Base-by-base conservation (phyloP, 1,140 invertebrate genomes). In the Drosophila carrolli region DNA sequence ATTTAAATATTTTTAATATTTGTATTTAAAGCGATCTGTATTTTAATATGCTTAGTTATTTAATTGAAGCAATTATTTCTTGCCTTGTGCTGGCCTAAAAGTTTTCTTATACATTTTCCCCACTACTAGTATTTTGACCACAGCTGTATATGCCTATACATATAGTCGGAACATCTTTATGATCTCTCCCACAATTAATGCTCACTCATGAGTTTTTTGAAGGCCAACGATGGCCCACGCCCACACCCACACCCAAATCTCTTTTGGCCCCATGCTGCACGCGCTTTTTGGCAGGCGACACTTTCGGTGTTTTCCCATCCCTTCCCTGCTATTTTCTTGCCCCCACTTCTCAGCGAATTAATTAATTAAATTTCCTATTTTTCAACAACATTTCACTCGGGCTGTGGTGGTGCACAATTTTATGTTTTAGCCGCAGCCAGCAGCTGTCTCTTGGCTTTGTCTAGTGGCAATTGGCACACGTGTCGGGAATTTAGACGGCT, bases 281-380 rank as follows among this genome's bases (percentile, higher is more conserved):
- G 75, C 83, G 83, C 71, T 83, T 88, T 78, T 79, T 88, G 83
- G 84, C 84, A 88, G 83, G 67, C 84, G 83, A 88, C 83, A 83
- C 53, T 79, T 88, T 86, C 51, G 19, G 61, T 63, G 56, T 71
- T 50, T 58, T 14, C 29, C 70, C 41, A n/a, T 8, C 40, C 9
- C 11, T 27, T 14, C 19, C 32, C 27, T 10, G 35, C 35, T 40
- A 5, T 47, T 50, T 40, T 37, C 53, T 16, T 7, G 19, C 37
- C 14, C 6, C 8, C 44, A 37, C 43, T 46, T 50, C 38, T 35
- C 43, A 10, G 61, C 58, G 59, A 78, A 75, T 86, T 73, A 79
- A 83, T 82, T 86, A 82, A 70, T 66, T 71, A 41, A 67, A 50
- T 83, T 66, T 70, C 66, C 27, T 55, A 59, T 61, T 77, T 70